Conservation (phyloP, 2,797 vertebrate genomes). For the Megalops cyprinoides region DNA sequence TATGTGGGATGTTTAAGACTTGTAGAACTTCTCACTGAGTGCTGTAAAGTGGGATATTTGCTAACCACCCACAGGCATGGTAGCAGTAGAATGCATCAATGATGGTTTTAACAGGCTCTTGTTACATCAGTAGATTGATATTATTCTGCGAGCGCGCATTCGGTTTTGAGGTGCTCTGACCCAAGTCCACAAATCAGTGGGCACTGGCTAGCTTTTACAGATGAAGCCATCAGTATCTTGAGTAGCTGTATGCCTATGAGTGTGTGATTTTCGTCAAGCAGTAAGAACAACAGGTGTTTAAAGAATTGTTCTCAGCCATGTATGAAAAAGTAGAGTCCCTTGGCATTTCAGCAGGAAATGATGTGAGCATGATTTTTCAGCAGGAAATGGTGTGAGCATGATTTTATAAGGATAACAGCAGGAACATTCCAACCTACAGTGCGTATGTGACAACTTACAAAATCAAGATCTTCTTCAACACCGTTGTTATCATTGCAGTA, state of each 20-base stretch:
- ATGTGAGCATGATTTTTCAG: too few species aligned
- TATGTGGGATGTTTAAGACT: neutral
- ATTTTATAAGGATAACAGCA: neutral
- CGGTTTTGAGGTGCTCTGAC: neutral
- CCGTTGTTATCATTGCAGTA: neutral
- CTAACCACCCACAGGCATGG: neutral
- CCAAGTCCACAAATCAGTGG: neutral
- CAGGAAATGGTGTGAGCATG: neutral
- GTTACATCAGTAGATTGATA: neutral
- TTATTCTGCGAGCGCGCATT: neutral
- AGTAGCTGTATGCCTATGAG: too few species aligned
- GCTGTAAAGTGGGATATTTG: neutral
- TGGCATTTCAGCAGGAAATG: too few species aligned
- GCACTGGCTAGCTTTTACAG: too few species aligned
- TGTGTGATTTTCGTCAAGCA: too few species aligned
- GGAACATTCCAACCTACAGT: too few species aligned
- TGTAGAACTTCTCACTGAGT: neutral
- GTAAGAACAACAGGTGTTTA: too few species aligned
- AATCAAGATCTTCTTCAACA: neutral
- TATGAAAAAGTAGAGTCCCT: too few species aligned
- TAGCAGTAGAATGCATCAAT: neutral
- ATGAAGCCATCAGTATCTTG: too few species aligned
- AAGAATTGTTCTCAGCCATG: too few species aligned
- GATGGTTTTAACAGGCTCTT: neutral
- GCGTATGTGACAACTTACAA: too few species aligned